phyloP scores from a whole-genome alignment of 2,797 vertebrate species.

The Rhynchonycteris naso region DNA sequence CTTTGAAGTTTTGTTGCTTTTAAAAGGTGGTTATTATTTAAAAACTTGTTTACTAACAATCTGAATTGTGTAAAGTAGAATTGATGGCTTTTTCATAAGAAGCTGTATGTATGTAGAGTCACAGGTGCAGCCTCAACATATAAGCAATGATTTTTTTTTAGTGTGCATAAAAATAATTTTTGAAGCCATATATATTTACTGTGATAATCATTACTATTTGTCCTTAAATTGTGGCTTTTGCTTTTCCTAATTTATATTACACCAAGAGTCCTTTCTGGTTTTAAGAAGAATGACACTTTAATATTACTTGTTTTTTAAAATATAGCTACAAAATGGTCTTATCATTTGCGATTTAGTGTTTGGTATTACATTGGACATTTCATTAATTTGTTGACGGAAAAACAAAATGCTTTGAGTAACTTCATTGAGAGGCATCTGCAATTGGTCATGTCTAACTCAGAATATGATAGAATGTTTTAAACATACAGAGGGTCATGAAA shows the following conservation, averaged over 20 bases:
- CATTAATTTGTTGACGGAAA: conserved; percentile 54
- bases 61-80: conserved; percentile 4
- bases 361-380: neutral
- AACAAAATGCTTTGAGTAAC: conserved; percentile 32
- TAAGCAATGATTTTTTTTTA: conserved; percentile 26
- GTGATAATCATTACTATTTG: neutral
- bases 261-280: neutral
- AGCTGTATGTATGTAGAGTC: neutral
- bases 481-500: neutral
- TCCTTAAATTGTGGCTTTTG: conserved; percentile 21
- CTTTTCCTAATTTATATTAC: neutral
- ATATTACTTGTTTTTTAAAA: neutral
- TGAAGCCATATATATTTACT: conserved; percentile 16
- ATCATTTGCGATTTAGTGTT: neutral
- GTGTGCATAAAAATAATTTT: neutral
- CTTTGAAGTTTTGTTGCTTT: conserved; percentile 17
- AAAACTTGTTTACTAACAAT: conserved; percentile 22
- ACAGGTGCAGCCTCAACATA: neutral
- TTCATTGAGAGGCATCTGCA: neutral
- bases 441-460: conserved; percentile 26
- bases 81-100: neutral
- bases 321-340: conserved; percentile 33
- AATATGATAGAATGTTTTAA: conserved; percentile 38
- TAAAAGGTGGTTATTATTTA: conserved; percentile 35
- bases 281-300: neutral